Conservation (phyloP, 2,888 invertebrate species). For the Cartodere bifasciata region DNA sequence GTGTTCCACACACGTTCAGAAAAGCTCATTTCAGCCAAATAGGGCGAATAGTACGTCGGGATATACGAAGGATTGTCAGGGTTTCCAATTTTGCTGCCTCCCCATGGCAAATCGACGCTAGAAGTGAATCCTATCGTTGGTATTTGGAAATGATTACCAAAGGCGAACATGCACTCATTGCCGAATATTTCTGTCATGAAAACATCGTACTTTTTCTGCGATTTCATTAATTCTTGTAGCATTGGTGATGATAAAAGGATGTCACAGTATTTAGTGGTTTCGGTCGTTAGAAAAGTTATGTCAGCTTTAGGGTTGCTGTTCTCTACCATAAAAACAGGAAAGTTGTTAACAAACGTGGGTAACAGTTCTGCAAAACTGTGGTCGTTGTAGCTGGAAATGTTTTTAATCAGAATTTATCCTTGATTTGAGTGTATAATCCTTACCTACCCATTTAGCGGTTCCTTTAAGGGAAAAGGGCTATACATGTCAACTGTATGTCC, state of each 20-base stretch:
- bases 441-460: slow-evolving; percentile 38
- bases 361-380: background rate
- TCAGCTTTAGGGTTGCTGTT: no score
- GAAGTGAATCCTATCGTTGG: slow-evolving; percentile 45
- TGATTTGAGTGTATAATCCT: background rate
- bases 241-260: no score
- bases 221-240: slow-evolving; percentile 17
- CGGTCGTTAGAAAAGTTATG: no score
- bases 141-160: slow-evolving; percentile 42
- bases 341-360: background rate
- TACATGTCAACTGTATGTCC: slow-evolving; percentile 58
- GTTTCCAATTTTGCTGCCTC: slow-evolving; percentile 41
- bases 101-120: slow-evolving; percentile 44
- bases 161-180: slow-evolving; percentile 46
- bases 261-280: no score
- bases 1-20: slow-evolving; percentile 39
- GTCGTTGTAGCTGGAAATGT: slow-evolving; percentile 2
- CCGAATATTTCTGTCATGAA: slow-evolving; percentile 46
- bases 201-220: slow-evolving; percentile 25
- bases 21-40: slow-evolving; percentile 39
- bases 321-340: no score
- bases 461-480: slow-evolving; percentile 46
- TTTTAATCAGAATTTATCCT: no score
- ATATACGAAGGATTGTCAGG: slow-evolving; percentile 46
- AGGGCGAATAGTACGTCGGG: slow-evolving; percentile 43